Evolutionary conservation across 2,113 vertebrate species (phyloP).

Genomic region (Varanus komodoensis): DNA sequence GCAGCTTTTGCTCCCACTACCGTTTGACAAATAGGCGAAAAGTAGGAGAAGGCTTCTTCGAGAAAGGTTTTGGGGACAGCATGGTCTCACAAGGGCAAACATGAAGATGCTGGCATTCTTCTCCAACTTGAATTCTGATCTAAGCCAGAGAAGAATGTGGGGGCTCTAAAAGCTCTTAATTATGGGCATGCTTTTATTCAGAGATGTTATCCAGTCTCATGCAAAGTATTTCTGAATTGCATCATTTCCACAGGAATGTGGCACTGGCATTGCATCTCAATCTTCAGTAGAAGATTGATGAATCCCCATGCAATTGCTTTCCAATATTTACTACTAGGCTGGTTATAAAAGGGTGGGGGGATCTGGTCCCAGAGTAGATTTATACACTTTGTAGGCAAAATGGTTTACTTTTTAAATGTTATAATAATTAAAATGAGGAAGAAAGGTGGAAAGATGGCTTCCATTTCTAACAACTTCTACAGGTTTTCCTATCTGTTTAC

Average conservation of each 20-base stretch:
- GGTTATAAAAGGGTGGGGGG: not conserved
- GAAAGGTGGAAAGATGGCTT: not conserved
- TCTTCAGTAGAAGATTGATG: fast-evolving
- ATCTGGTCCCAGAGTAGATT: fast-evolving
- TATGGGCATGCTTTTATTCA: not conserved
- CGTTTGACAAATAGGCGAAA: not conserved
- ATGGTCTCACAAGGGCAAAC: too few relatives aligned
- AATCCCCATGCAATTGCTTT: not conserved
- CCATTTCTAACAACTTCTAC: not conserved
- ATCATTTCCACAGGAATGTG: not conserved
- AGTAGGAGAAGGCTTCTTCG: not conserved
- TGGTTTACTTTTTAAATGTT: not conserved
- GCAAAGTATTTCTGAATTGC: not conserved
- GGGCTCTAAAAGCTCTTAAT: not conserved
- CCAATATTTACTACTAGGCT: not conserved
- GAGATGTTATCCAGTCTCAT: not conserved
- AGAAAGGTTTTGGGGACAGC: too few relatives aligned
- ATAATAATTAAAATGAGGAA: not conserved
- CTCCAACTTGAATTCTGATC: not conserved
- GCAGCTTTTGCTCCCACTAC: not conserved
- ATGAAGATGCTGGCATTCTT: not conserved
- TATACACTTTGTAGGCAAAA: not conserved
- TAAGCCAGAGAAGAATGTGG: not conserved
- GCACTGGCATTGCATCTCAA: not conserved
- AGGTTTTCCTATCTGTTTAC: not conserved